Evolutionary conservation across 2,113 vertebrate species (phyloP), one percentile per base, ranked within the genome.

Genomic region (Progne subis): DNA sequence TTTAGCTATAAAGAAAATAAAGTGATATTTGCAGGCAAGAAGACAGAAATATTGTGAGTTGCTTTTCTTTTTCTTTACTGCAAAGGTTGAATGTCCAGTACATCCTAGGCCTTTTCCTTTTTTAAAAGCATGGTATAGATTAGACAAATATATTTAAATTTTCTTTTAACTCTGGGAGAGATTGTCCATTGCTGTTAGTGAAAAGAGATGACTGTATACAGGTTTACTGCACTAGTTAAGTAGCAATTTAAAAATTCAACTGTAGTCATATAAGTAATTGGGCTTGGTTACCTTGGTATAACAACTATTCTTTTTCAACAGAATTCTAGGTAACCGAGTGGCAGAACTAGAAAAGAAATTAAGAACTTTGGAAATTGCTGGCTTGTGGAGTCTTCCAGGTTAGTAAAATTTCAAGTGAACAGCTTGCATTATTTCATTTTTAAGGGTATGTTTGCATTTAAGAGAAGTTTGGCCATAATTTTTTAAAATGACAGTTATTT

Each of bases 361-460:
- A 67, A 99, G 99, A 97, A 99, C 99, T 37, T 96, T 99, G 94
- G 99, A 99, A 97, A 98, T 99, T 39, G 99, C 99, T 88, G 99
- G 99, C 75, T 97, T 99, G 90, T 99, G 99, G 99, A 99, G 99
- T 97, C 98, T 99, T 67, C 99, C 99, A 98, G 99, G 99, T 99
- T 93, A 94, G 97, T 93, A 75, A 65, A 92, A 90, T 86, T 85
- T 93, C 29, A 83, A 69, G 47, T 76, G 31, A 79, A 43, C 26
- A 60, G 8, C 24, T 79, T 90, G 34, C 31, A 20, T 89, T 89
- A 18, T 71, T 80, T 74, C 26, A 19, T 77, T 92, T 95, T 88
- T 15, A 44, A 44, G 32, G 29, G 5, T 70, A 39, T 86, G 23
- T 74, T 82, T 85, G 23, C 39, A 49, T 88, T 78, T 86, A 74